A percentile compares a stretch with the other conserved stretches of the same genome.
These are phyloP conservation scores for Brachirus orientalis DNA, from an alignment of 2,113 vertebrate species.

Conservation along the genomic window DNA sequence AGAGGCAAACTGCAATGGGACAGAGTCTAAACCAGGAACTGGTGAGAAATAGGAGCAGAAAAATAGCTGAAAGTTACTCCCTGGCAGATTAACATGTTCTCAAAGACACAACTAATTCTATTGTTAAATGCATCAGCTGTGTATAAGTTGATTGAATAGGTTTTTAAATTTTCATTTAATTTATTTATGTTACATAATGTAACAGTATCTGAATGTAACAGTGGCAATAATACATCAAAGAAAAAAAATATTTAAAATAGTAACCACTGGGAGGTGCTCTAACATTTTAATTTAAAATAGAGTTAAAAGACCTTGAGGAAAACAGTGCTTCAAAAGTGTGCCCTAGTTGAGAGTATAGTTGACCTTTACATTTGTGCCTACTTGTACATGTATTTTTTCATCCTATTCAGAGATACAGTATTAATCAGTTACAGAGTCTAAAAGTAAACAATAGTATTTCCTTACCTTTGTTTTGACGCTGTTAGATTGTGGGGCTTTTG, in stretches of 20 bases:
- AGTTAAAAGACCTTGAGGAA: background rate
- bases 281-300: constrained; percentile 9
- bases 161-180: too few relatives aligned
- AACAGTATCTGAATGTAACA: too few relatives aligned
- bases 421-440: background rate
- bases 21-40: constrained; percentile 86
- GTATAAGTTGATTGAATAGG: too few relatives aligned
- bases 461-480: background rate
- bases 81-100: background rate
- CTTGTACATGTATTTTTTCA: background rate
- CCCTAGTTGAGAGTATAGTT: background rate
- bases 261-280: constrained; percentile 61
- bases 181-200: too few relatives aligned
- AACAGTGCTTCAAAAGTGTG: background rate
- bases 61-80: background rate
- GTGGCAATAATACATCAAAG: too few relatives aligned
- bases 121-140: too few relatives aligned
- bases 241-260: background rate
- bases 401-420: background rate
- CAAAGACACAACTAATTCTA: too few relatives aligned
- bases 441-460: background rate
- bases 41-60: background rate
- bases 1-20: constrained; percentile 87
- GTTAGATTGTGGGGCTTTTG: background rate
- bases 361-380: too few relatives aligned